Conservation (phyloP, 2,888 invertebrate species). For the Drosophila recens region DNA sequence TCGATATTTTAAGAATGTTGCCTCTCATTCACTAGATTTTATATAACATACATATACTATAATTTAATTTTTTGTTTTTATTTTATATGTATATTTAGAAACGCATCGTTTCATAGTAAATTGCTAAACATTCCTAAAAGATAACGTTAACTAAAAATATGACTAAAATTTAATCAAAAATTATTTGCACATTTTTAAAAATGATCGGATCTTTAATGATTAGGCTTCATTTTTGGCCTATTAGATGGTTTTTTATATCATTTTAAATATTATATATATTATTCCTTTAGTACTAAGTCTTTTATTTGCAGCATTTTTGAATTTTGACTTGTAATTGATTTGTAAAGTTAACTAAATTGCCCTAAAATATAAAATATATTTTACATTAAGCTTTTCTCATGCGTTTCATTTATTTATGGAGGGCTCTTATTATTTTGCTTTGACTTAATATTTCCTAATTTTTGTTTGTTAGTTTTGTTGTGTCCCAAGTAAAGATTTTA, state of each 20-base stretch:
- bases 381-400: constrained; percentile 42
- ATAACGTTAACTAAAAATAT: constrained; percentile 67
- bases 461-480: constrained; percentile 14
- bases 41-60: constrained; percentile 24
- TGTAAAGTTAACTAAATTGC: constrained; percentile 63
- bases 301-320: constrained; percentile 63
- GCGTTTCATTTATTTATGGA: constrained; percentile 57
- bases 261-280: constrained; percentile 15
- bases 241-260: constrained; percentile 14
- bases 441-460: constrained; percentile 18
- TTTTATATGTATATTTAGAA: constrained; percentile 28
- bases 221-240: constrained; percentile 29
- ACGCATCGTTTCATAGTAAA: constrained; percentile 55
- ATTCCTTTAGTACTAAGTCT: constrained; percentile 65
- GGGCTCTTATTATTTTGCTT: constrained; percentile 51
- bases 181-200: constrained; percentile 55
- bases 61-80: constrained; percentile 20
- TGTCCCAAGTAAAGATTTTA: constrained; percentile 36
- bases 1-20: constrained; percentile 32
- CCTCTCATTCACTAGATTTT: constrained; percentile 25
- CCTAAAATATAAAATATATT: constrained; percentile 69
- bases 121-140: constrained; percentile 57
- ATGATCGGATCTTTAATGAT: constrained; percentile 21
- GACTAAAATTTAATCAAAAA: constrained; percentile 69
- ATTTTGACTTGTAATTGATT: constrained; percentile 59